Percentiles rank a stretch among this genome's conserved stretches.
Evolutionary conservation across 2,113 vertebrate genomes (phyloP).

Genomic region (Lepus americanus): DNA sequence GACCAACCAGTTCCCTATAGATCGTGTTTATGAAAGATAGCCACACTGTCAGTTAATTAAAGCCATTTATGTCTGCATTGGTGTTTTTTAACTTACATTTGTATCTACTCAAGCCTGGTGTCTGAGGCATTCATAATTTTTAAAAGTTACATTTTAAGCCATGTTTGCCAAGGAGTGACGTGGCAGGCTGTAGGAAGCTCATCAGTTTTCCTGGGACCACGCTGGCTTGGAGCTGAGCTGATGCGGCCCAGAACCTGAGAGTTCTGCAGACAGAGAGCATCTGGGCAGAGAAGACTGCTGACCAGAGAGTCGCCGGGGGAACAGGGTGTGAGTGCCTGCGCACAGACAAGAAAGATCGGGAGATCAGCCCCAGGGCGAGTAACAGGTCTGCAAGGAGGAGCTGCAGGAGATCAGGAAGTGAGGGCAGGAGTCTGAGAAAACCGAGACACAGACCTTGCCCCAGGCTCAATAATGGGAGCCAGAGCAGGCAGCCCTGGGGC

Average conservation of each 20-base stretch:
- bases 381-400: neutral
- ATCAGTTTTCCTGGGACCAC: neutral
- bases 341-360: neutral
- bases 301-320: neutral
- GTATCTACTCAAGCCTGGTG: neutral
- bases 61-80: neutral
- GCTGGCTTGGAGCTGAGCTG: neutral
- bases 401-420: neutral
- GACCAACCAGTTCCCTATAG: neutral
- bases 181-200: neutral
- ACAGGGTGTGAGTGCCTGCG: neutral
- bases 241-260: neutral
- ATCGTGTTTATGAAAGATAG: neutral
- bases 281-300: neutral
- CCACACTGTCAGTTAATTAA: neutral
- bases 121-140: neutral
- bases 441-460: neutral
- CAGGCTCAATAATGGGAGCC: neutral
- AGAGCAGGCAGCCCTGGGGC: accelerated
- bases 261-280: neutral
- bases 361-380: neutral
- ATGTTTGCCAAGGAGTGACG: neutral
- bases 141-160: neutral
- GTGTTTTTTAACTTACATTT: neutral
- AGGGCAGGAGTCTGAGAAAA: neutral